Evolutionary conservation across 1,140 invertebrate genomes (phyloP), one percentile per base, ranked within the genome.

Genomic region (Anthonomus grandis): DNA sequence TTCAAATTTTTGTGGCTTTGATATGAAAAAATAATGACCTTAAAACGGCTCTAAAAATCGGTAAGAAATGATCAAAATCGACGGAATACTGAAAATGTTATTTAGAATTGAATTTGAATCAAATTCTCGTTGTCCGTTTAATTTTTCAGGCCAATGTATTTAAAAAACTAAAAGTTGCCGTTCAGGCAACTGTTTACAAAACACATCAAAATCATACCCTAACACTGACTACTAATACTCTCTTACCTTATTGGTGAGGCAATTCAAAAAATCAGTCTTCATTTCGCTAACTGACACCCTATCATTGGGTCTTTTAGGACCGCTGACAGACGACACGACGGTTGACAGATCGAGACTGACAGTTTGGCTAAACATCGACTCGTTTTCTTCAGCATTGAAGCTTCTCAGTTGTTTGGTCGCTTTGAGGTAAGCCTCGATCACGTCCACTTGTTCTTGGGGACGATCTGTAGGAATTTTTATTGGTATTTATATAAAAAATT

Each of bases 281-380:
- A 98, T 96, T 24, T 90, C 85, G 0, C 82, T 75, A 0, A 98
- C 91, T 0, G 92, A 83, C 2, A 99, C 93, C 44, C 93, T 81
- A 77, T 99, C 97, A 65, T 99, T 96, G 0, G 96, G 96, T 60
- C 96, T 77, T 73, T 99, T 98, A 0, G 97, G 96, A 6, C 97
- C 97, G 64, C 93, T 96, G 0, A 97, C 87, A 48, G 93, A 97
- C 2, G 95, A 90, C 8, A 92, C 92, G 1, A 99, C 93, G 0
- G 89, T 91, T 0, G 75, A 74, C 23, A 99, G 77, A 73, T 99
- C 95, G 48, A 99, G 74, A 55, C 90, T 90, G 6, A 96, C 86
- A 27, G 89, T 79, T 83, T 91, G 71, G 24, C 91, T 91, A 73
- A 91, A 99, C 5, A 87, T 74, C 1, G 95, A 95, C 74, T 97